phyloP scores from a whole-genome alignment of 2,797 vertebrate genomes.

The Hippopotamyrus pictus region DNA sequence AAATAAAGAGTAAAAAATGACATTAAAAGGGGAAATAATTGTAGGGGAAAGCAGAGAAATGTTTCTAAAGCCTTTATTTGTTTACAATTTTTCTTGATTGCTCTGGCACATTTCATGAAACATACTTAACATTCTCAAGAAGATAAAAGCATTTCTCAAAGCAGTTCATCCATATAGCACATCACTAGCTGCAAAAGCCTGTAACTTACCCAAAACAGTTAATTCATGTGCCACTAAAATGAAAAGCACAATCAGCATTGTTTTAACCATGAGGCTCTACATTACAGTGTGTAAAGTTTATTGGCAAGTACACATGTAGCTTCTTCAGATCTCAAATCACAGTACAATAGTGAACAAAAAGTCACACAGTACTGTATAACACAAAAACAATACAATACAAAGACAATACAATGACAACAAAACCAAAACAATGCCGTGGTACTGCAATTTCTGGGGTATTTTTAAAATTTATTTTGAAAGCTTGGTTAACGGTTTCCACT shows the following conservation, averaged over 20 bases:
- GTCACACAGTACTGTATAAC: not conserved
- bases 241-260: not conserved
- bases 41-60: constrained; percentile 13
- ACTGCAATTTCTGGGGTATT: not conserved
- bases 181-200: not conserved
- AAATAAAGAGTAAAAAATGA: constrained; percentile 15
- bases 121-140: not conserved
- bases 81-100: not conserved
- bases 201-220: not conserved
- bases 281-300: not conserved
- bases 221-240: not conserved
- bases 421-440: not conserved
- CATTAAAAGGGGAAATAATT: constrained; percentile 21
- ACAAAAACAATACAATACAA: not conserved
- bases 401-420: too few species aligned
- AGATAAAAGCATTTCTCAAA: not conserved
- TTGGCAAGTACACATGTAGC: not conserved
- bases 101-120: not conserved
- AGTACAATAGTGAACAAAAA: not conserved
- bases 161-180: not conserved
- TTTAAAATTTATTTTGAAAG: not conserved
- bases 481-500: not conserved
- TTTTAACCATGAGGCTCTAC: not conserved
- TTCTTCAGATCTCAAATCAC: not conserved
- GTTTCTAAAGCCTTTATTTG: constrained; percentile 28